Base-by-base conservation (phyloP, 2,888 invertebrate genomes). In the Conchocele bisecta region DNA sequence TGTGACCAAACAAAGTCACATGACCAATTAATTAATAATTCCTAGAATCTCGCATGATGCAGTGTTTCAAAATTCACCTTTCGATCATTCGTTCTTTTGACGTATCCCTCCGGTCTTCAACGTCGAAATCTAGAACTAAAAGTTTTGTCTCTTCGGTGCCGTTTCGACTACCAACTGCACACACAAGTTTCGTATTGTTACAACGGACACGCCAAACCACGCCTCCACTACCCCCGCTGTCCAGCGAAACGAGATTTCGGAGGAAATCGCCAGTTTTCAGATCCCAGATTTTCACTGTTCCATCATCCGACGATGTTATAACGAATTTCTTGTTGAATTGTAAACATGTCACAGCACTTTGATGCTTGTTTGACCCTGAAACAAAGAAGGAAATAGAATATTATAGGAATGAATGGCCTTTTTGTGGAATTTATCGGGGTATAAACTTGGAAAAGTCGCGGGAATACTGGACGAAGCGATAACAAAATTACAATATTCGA, bases 121-220 rank as follows among this genome's bases (percentile, higher is more conserved):
- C 95, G 92, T 98, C 98, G 92, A 99, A 99, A 92, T 99, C 98
- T 81, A 99, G 93, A 37, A 99, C 98, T 86, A 99, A 94, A 33
- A 99, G 94, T 92, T 99, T 99, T 9, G 99, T 99, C 92, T 99
- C 99, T 92, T 99, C 99, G 6, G 98, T 99, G 64, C 98, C 98
- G 90, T 99, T 99, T 37, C 99, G 94, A 80, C 98, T 98, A 66
- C 99, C 99, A 20, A 99, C 99, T 3, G 99, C 99, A 92, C 99
- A 99, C 54, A 99, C 97, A 75, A 99, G 94, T 92, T 98, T 98
- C 22, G 98, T 98, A 89, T 98, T 96, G 86, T 96, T 98, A 59
- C 98, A 98, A 68, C 96, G 82, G 78, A 99, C 98, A 51, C 99
- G 94, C 99, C 99, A 99, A 15, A 99, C 99, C 22, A 99, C 99